A percentile compares a stretch with the other conserved stretches of the same genome.
Conservation (phyloP, 2,113 vertebrate genomes). For the Dromas ardeola region DNA sequence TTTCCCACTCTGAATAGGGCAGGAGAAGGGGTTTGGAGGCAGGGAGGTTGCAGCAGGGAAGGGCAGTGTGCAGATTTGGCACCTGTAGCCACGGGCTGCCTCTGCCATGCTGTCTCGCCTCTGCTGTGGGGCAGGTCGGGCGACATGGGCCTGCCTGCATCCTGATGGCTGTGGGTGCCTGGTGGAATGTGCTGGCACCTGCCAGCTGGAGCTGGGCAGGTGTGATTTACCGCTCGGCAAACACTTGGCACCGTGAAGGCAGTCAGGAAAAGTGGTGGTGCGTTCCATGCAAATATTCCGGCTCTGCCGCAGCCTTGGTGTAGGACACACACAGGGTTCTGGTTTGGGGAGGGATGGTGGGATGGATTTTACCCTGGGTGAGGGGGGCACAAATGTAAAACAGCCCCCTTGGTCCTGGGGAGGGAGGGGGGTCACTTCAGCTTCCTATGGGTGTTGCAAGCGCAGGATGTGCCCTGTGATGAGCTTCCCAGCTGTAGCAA, state of each 20-base stretch:
- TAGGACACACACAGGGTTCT: rapidly evolving
- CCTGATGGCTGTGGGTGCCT: neutral
- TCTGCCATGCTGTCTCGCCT: rapidly evolving
- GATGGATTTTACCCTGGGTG: neutral
- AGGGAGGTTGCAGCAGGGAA: neutral
- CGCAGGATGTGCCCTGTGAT: neutral
- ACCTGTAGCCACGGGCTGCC: neutral
- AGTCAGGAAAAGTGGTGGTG: neutral
- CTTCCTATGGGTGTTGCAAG: rapidly evolving
- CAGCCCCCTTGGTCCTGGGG: rapidly evolving
- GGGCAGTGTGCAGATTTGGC: neutral
- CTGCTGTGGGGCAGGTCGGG: neutral
- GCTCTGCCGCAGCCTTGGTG: neutral
- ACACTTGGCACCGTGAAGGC: neutral
- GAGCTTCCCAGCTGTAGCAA: slow-evolving; percentile 16
- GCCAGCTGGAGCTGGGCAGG: neutral
- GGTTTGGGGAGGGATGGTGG: neutral
- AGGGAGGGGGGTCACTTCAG: neutral
- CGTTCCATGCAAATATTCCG: neutral
- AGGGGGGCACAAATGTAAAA: neutral
- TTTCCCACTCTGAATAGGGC: neutral
- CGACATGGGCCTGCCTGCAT: neutral
- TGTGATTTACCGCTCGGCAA: neutral
- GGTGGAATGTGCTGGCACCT: neutral
- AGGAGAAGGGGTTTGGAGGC: neutral